Base-by-base conservation (phyloP, 2,113 vertebrate species). In the Nesogale talazaci region DNA sequence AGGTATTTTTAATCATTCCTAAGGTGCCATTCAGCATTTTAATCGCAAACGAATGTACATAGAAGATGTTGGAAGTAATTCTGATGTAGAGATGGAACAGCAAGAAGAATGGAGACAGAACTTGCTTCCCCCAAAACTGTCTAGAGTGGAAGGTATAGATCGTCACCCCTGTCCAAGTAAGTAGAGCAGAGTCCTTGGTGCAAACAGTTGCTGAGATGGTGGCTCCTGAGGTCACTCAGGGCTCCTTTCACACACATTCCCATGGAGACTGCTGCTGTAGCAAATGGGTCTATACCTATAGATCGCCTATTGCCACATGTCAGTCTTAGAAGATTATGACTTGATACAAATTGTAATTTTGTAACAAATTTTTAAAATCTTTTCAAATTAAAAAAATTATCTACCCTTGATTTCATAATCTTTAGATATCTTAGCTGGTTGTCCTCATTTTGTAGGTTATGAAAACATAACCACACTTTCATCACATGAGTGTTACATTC, bases 81-180 rank as follows among this genome's bases (percentile, higher is more conserved):
- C 94, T 76, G 95, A 96, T 70, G 98, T 16, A 79, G 95, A 96
- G 93, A 72, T 75, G 81, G 42, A 96, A 86, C 76, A 92, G 19
- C 52, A 92, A 61, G 94, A 90, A 57, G 95, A 89, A 25, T 94
- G 69, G 81, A 96, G 46, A 96, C 34, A 1, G 22, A 95, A 63
- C 42, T 88, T 98, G 46, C 80, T 97, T 86, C 97, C 98, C 65
- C 97, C 69, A 92, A 98, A 96, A 77, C 61, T 97, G n/a, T 97
- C 98, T 94, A 96, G 97, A 96, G 34, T n/a, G 1, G 79, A 95
- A 84, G 90, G 93, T 82, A 22, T 36, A 12, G 70, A 86, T 36
- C 38, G 61, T 76, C 79, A 92, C 79, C 15, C 86, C 74, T 77
- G 69, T 67, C 88, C 92, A 98, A 97, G 98, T 98, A 90, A 75